Evolutionary conservation across 2,113 vertebrate genomes (phyloP).

Genomic region (zebrafish (Danio rerio)): DNA sequence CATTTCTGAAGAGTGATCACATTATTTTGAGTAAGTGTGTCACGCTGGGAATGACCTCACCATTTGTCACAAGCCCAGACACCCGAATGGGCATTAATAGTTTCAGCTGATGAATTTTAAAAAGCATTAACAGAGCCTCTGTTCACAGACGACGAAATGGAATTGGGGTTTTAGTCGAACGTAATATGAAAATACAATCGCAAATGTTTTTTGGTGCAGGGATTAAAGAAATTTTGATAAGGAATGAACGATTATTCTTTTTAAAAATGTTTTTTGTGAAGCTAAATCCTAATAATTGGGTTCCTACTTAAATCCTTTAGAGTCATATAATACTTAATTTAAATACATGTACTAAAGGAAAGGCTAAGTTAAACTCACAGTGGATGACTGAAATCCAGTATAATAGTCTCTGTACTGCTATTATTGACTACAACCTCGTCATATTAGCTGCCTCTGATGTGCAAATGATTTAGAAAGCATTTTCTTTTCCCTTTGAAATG

Average conservation of each 20-base stretch:
- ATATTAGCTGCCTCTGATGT: slow-evolving; percentile 38
- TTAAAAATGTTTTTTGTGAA: not conserved
- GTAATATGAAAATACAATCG: slow-evolving; percentile 18
- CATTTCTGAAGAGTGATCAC: slow-evolving; percentile 43
- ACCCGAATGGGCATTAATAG: slow-evolving; percentile 31
- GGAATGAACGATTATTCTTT: not conserved
- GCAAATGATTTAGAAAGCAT: slow-evolving; percentile 19
- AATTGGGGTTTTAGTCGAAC: slow-evolving; percentile 6
- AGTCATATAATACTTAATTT: slow-evolving; percentile 34
- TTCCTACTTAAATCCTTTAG: slow-evolving; percentile 40
- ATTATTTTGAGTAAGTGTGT: slow-evolving; percentile 54
- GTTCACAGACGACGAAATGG: slow-evolving; percentile 16
- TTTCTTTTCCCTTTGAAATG: slow-evolving; percentile 33
- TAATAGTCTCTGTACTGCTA: not conserved
- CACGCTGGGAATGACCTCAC: slow-evolving; percentile 32
- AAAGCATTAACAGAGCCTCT: slow-evolving; percentile 12
- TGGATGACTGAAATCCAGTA: slow-evolving; percentile 21
- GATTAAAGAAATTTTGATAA: slow-evolving; percentile 22
- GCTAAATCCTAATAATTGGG: slow-evolving; percentile 45
- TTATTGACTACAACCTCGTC: slow-evolving; percentile 35
- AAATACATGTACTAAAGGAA: slow-evolving; percentile 37
- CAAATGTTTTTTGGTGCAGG: slow-evolving; percentile 4
- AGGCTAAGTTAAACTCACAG: not conserved
- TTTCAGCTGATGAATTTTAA: slow-evolving; percentile 44
- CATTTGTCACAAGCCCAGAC: slow-evolving; percentile 38